A percentile compares a stretch with the other conserved stretches of the same genome.
Evolutionary conservation across 2,113 vertebrate genomes (phyloP).

Genomic region (Trematomus loennbergii): DNA sequence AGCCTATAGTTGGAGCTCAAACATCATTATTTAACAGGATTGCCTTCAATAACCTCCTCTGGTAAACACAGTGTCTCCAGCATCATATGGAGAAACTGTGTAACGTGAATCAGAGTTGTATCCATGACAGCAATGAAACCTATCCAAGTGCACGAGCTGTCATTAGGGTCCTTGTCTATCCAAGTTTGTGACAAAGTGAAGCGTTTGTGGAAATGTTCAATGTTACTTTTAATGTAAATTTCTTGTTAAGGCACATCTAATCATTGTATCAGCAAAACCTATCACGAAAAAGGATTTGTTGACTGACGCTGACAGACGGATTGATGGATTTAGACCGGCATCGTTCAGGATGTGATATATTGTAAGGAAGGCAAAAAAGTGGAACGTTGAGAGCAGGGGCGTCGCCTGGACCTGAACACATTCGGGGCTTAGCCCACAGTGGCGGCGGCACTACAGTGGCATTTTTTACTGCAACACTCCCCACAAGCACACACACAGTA

Average conservation of each 20-base stretch:
- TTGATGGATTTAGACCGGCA: neutral
- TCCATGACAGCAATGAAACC: neutral
- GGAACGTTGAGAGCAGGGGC: neutral
- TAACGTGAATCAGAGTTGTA: neutral
- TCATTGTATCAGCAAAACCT: constrained; percentile 9
- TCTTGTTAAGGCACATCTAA: neutral
- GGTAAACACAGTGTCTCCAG: neutral
- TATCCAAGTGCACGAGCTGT: neutral
- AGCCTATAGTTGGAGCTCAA: constrained; percentile 1
- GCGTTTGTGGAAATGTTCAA: neutral
- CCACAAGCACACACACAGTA: no score
- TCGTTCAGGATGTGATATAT: constrained; percentile 9
- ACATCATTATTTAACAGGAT: neutral
- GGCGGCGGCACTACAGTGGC: no score
- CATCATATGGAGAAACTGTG: neutral
- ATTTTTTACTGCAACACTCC: no score
- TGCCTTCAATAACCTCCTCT: constrained; percentile 13
- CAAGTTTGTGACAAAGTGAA: neutral
- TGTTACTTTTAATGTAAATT: neutral
- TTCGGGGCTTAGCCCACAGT: no score
- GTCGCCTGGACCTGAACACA: no score
- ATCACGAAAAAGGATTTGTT: neutral
- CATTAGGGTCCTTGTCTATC: neutral
- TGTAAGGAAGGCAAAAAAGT: neutral
- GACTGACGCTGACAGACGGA: neutral